These are phyloP conservation scores for Anhinga rufa DNA, from an alignment of 2,113 vertebrate genomes.

Conservation along the genomic window DNA sequence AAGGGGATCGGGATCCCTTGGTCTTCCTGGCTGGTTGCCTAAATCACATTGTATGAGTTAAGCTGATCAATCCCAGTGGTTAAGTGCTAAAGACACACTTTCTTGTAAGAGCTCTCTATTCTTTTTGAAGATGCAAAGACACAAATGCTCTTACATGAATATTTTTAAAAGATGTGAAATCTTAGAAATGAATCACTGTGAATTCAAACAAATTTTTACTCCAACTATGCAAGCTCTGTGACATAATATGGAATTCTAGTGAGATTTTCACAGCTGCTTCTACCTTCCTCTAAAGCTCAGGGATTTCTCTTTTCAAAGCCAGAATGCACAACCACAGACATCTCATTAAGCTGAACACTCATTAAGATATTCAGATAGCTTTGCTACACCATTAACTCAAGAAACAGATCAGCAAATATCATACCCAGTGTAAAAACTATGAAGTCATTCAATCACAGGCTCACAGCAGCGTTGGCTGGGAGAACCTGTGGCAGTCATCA, in stretches of 20 bases:
- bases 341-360: neutral
- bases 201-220: neutral
- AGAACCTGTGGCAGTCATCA: neutral
- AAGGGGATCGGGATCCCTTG: neutral
- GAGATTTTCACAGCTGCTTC: neutral
- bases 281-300: neutral
- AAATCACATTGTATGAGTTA: neutral
- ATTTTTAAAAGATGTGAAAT: neutral
- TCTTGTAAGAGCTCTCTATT: neutral
- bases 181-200: neutral
- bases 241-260: neutral
- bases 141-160: neutral
- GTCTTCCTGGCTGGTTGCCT: neutral
- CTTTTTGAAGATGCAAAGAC: neutral
- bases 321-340: neutral
- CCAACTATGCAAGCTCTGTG: neutral
- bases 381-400: neutral
- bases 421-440: neutral
- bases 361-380: neutral
- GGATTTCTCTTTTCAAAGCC: neutral
- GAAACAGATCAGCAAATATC: neutral
- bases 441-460: neutral
- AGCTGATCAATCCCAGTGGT: neutral
- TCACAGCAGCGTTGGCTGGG: neutral
- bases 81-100: neutral